These are phyloP conservation scores for Clarias fuscus DNA, from an alignment of 2,797 vertebrate species.

Conservation along the genomic window DNA sequence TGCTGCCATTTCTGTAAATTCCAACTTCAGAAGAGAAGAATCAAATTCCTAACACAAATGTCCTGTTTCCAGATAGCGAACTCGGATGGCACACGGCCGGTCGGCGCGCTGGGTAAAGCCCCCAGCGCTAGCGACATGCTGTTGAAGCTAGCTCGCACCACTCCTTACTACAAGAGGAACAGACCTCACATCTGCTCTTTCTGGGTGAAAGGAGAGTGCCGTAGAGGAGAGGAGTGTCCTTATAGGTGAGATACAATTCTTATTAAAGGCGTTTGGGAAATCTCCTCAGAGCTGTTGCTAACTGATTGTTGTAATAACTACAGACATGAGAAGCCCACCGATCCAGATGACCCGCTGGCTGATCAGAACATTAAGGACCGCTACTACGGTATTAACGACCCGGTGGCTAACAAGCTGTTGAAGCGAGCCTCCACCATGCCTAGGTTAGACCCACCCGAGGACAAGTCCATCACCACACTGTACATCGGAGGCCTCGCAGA, in stretches of 20 bases:
- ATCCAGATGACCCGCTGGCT: slow-evolving; percentile 95
- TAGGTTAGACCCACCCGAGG: slow-evolving; percentile 92
- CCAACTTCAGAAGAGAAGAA: neutral
- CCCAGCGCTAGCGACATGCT: slow-evolving; percentile 96
- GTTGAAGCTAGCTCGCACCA: slow-evolving; percentile 94
- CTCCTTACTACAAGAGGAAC: slow-evolving; percentile 98
- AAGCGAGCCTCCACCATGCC: slow-evolving; percentile 97
- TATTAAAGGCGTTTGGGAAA: neutral
- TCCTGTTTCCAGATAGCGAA: slow-evolving; percentile 82
- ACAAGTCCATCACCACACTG: slow-evolving; percentile 93
- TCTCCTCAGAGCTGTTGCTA: neutral
- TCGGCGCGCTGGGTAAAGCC: slow-evolving; percentile 91
- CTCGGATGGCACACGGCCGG: slow-evolving; percentile 89
- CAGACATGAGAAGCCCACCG: slow-evolving; percentile 97
- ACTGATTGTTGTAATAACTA: neutral
- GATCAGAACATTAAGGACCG: slow-evolving; percentile 99
- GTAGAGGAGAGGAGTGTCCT: slow-evolving; percentile 97
- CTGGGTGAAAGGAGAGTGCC: slow-evolving; percentile 99
- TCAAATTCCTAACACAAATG: neutral
- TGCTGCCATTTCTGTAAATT: neutral
- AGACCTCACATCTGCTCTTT: slow-evolving; percentile 98
- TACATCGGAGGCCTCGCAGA: slow-evolving; percentile 96
- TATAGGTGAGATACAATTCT: slow-evolving; percentile 81
- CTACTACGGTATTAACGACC: slow-evolving; percentile 97
- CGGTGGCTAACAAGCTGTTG: slow-evolving; percentile 94